Evolutionary conservation across 2,888 invertebrate genomes (phyloP), one percentile per base, ranked within the genome.

Genomic region (Philereme transversata): DNA sequence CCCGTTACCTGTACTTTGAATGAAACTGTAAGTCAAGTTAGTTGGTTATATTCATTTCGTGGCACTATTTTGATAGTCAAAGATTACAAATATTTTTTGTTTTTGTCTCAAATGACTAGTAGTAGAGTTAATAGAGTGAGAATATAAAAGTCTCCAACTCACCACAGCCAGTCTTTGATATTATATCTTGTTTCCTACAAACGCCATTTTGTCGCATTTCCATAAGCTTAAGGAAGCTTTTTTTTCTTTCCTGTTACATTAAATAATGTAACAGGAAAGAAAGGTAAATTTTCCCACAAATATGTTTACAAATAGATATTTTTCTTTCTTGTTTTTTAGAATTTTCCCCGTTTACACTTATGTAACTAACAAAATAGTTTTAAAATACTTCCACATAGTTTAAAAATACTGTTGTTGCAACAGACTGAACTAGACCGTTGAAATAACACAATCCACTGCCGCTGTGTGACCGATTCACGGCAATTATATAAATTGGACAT

Each of bases 391-490:
- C 35, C 41, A 59, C 59, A 59, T 46, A 52, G 47, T 56, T 22
- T 45, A 49, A 49, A 59, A 62, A 62, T 56, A 62, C 57, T 69
- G 61, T 69, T 66, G 67, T 64, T 69, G 68, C 62, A 73, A 73
- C 66, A 60, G 68, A 66, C 58, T 62, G 64, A 77, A 72, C 67
- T 70, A 71, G 75, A 74, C 56, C 72, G 70, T 67, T 62, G 69
- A 75, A 74, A 76, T 65, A 71, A 66, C 70, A 66, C 70, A 68
- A 70, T 68, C 61, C 51, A 66, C 69, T 62, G 73, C 68, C 59
- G 72, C 71, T 57, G 68, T 62, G 72, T 69, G 69, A 61, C 55
- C 66, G 64, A 73, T 72, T 69, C 51, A 60, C 66, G 62, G 62
- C 67, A 75, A 72, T 76, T 74, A 70, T 64, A 63, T 67, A 64